Percentiles rank a stretch among this genome's conserved stretches.
These are phyloP conservation scores for Eospalax fontanierii DNA, from an alignment of 2,797 vertebrate genomes.

Conservation along the genomic window DNA sequence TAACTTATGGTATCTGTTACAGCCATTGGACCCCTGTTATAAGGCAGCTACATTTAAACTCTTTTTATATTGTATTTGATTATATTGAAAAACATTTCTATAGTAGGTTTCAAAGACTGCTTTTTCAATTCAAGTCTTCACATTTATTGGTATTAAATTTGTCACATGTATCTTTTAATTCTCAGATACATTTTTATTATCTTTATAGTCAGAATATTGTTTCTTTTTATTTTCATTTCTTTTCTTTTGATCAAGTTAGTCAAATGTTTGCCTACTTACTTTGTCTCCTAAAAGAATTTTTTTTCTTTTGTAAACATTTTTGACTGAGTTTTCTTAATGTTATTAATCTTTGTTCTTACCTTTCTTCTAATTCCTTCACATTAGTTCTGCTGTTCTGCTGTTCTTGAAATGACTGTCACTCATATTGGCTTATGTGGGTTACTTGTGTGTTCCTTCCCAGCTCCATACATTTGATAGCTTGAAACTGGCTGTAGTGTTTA, in stretches of 20 bases:
- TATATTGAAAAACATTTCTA: too few species aligned
- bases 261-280: conserved; percentile 8
- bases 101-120: background rate
- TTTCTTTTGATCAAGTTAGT: conserved; percentile 40
- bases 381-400: background rate
- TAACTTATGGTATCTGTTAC: too few species aligned
- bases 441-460: background rate
- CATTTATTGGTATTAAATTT: background rate
- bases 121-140: conserved; percentile 51
- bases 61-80: too few species aligned
- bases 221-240: conserved; percentile 61
- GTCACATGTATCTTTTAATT: conserved; percentile 36
- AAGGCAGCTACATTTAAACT: too few species aligned
- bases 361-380: conserved; percentile 16
- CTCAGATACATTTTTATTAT: background rate
- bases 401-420: background rate
- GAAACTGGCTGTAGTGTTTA: background rate
- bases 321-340: background rate
- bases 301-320: conserved; percentile 7
- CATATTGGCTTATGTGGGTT: background rate
- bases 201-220: background rate
- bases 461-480: background rate
- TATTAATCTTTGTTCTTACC: background rate
- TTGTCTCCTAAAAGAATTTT: conserved; percentile 2
- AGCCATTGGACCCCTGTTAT: too few species aligned